A percentile compares a stretch with the other conserved stretches of the same genome.
These are phyloP conservation scores for Chauna torquata DNA, from an alignment of 2,113 vertebrate genomes.

Conservation along the genomic window DNA sequence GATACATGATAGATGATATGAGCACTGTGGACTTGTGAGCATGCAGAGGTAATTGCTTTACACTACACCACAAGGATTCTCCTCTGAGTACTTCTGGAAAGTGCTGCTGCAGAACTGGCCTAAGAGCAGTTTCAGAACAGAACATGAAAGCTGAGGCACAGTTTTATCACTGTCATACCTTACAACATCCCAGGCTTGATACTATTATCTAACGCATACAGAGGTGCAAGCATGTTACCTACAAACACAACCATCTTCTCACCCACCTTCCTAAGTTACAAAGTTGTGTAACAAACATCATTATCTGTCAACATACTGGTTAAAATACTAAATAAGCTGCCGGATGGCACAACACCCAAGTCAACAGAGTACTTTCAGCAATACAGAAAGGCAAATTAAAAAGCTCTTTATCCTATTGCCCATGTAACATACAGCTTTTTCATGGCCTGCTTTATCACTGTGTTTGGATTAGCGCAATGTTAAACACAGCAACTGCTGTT, in stretches of 20 bases:
- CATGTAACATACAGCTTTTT: slow-evolving; percentile 38
- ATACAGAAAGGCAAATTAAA: not conserved
- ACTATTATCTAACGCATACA: not conserved
- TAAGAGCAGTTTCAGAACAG: not conserved
- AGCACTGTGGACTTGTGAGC: not conserved
- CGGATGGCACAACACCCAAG: not conserved
- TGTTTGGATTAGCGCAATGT: slow-evolving; percentile 74
- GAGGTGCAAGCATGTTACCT: fast-evolving
- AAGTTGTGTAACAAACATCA: slow-evolving; percentile 40
- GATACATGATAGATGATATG: not conserved
- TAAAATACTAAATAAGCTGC: slow-evolving; percentile 46
- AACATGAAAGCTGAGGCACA: not conserved
- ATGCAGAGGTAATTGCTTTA: slow-evolving; percentile 27
- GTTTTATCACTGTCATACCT: not conserved
- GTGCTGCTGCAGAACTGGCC: not conserved
- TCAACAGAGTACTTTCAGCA: slow-evolving; percentile 39
- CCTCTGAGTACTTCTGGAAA: not conserved
- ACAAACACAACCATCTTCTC: not conserved
- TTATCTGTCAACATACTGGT: slow-evolving; percentile 26
- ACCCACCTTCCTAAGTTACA: not conserved
- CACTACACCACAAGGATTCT: slow-evolving; percentile 23
- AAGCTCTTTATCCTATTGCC: slow-evolving; percentile 52
- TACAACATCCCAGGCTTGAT: not conserved
- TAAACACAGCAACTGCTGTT: slow-evolving; percentile 78
- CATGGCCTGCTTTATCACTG: slow-evolving; percentile 55